phyloP scores from a whole-genome alignment of 2,797 vertebrate genomes.

The Holocentrus rufus region DNA sequence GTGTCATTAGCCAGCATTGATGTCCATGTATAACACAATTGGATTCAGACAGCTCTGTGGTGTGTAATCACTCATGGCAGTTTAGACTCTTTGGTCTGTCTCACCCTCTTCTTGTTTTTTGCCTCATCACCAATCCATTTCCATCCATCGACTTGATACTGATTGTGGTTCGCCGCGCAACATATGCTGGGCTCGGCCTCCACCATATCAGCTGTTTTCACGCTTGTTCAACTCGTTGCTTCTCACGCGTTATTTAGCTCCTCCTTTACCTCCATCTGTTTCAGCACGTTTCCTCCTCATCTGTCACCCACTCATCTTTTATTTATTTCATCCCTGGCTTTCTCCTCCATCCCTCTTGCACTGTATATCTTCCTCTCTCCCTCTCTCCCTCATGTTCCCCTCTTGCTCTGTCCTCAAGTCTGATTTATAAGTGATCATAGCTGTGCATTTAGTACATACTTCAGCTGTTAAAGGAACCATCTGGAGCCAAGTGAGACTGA shows the following conservation, averaged over 20 bases:
- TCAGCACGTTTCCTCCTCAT: conserved; percentile 10
- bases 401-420: neutral
- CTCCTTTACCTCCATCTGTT: conserved; percentile 21
- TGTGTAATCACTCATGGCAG: conserved; percentile 18
- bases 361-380: neutral
- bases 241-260: conserved; percentile 15
- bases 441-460: conserved; percentile 43
- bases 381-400: conserved; percentile 5
- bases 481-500: conserved; percentile 46
- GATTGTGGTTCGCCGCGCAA: neutral
- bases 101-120: neutral
- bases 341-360: neutral
- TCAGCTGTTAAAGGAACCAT: conserved; percentile 54
- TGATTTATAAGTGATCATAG: conserved; percentile 61
- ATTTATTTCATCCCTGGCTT: conserved; percentile 24
- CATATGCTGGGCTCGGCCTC: conserved; percentile 9
- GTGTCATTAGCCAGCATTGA: conserved; percentile 20
- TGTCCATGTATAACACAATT: conserved; percentile 10
- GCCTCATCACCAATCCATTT: conserved; percentile 22
- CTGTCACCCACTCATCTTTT: conserved; percentile 34
- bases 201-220: neutral
- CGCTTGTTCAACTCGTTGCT: neutral
- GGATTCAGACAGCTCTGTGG: conserved; percentile 1
- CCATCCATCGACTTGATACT: conserved; percentile 3
- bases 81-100: neutral